Conservation (phyloP, 2,888 invertebrate genomes). For the Crossocerus cetratus region DNA sequence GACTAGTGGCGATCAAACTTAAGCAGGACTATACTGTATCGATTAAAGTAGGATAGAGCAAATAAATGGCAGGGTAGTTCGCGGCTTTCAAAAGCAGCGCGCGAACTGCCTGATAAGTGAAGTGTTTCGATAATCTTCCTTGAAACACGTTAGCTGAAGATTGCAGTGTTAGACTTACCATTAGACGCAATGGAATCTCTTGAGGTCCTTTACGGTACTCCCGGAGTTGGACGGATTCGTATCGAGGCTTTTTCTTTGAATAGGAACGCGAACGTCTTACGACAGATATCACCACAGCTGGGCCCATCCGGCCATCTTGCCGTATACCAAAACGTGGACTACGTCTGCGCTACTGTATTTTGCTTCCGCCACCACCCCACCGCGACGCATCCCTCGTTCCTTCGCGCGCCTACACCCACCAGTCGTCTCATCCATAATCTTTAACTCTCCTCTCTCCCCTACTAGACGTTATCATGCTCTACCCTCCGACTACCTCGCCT, state of each 20-base stretch:
- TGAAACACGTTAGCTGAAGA: conserved; percentile 4
- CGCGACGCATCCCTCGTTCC: not conserved
- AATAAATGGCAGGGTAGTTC: too few species aligned
- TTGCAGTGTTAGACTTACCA: conserved; percentile 57
- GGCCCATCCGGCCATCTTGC: conserved; percentile 70
- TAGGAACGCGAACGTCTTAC: conserved; percentile 62
- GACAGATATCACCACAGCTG: conserved; percentile 69
- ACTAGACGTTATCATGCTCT: not conserved
- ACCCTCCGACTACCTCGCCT: too few species aligned
- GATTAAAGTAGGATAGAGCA: too few species aligned
- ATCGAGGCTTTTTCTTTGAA: conserved; percentile 46
- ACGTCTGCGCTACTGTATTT: conserved; percentile 51
- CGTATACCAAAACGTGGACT: conserved; percentile 55
- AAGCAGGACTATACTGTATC: too few species aligned
- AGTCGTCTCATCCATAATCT: conserved; percentile 18
- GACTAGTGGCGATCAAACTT: too few species aligned
- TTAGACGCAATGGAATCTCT: conserved; percentile 46
- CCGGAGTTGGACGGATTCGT: conserved; percentile 45
- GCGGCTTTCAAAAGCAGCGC: conserved; percentile 65
- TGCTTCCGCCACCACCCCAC: conserved; percentile 11
- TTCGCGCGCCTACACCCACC: conserved; percentile 2
- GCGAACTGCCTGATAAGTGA: conserved; percentile 47
- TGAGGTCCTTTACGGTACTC: conserved; percentile 36
- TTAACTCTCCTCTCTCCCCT: not conserved
- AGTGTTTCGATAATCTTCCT: not conserved